Conservation (phyloP, 1,140 invertebrate genomes). For the Drosophila ficusphila region DNA sequence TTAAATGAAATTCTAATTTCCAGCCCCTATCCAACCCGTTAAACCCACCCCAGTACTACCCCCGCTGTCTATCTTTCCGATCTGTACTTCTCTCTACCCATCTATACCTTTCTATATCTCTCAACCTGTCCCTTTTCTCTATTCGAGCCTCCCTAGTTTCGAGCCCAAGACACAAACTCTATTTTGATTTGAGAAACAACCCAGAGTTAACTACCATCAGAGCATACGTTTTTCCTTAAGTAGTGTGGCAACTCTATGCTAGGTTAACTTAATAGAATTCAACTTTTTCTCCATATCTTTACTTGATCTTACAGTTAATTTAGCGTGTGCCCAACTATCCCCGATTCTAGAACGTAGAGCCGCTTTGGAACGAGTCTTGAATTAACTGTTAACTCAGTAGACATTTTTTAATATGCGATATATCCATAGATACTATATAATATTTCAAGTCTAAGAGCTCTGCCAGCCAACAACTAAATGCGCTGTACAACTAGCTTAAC, state of each 20-base stretch:
- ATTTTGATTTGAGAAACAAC: constrained; percentile 51
- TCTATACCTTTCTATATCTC: constrained; percentile 15
- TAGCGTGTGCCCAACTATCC: constrained; percentile 50
- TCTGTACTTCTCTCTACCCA: constrained; percentile 40
- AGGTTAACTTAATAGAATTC: constrained; percentile 51
- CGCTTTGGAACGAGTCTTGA: constrained; percentile 62
- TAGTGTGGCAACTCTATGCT: constrained; percentile 69
- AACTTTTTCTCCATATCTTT: constrained; percentile 52
- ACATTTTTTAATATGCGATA: constrained; percentile 48
- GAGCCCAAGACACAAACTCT: constrained; percentile 60
- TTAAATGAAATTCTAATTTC: constrained; percentile 66
- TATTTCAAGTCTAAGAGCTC: constrained; percentile 79
- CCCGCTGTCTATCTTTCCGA: constrained; percentile 45
- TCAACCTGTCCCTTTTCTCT: constrained; percentile 23
- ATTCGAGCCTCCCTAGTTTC: constrained; percentile 26
- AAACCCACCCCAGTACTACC: constrained; percentile 11
- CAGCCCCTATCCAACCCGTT: constrained; percentile 21
- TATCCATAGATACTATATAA: constrained; percentile 62
- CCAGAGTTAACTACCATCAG: constrained; percentile 46
- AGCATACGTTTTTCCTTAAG: constrained; percentile 59
- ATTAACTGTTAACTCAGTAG: constrained; percentile 53
- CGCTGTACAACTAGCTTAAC: constrained; percentile 79
- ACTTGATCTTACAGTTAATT: constrained; percentile 44
- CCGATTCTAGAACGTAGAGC: constrained; percentile 44
- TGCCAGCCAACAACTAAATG: constrained; percentile 78